These are phyloP conservation scores for Calliopum simillimum DNA, from an alignment of 2,888 invertebrate genomes.

Conservation along the genomic window DNA sequence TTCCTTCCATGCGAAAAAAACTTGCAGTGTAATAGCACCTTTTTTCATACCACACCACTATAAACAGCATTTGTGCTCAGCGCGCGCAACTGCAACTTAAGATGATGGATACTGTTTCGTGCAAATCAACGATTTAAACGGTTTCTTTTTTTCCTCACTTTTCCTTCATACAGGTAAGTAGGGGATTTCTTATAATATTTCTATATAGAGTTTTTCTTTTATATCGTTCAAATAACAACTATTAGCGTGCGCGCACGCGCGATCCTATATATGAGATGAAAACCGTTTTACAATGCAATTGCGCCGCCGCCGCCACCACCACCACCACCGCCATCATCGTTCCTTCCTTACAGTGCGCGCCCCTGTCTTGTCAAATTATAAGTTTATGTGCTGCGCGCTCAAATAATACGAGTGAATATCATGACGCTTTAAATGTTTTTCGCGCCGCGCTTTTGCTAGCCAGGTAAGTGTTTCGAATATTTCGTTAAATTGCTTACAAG, in stretches of 20 bases:
- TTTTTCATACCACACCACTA: not conserved
- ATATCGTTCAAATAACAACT: constrained; percentile 47
- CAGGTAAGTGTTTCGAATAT: constrained; percentile 52
- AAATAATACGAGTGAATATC: not conserved
- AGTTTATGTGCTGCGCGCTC: constrained; percentile 35
- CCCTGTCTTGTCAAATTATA: constrained; percentile 44
- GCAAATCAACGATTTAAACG: constrained; percentile 40
- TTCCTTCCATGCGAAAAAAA: not conserved
- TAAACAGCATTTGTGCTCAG: not conserved
- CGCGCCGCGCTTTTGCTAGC: constrained; percentile 15
- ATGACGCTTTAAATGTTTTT: constrained; percentile 10
- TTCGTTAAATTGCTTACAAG: constrained; percentile 55
- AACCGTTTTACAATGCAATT: constrained; percentile 28
- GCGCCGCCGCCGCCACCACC: not conserved
- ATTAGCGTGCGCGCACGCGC: constrained; percentile 56
- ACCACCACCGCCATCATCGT: not conserved
- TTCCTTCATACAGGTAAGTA: constrained; percentile 5
- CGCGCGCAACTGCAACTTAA: not conserved
- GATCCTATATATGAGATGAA: constrained; percentile 42
- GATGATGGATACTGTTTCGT: constrained; percentile 41
- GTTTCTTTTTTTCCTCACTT: constrained; percentile 12
- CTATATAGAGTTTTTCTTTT: not conserved
- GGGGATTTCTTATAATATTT: not conserved
- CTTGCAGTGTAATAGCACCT: not conserved
- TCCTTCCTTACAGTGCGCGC: not conserved